These are phyloP conservation scores for Platycheirus albimanus DNA, from an alignment of 2,888 invertebrate species.

Conservation along the genomic window DNA sequence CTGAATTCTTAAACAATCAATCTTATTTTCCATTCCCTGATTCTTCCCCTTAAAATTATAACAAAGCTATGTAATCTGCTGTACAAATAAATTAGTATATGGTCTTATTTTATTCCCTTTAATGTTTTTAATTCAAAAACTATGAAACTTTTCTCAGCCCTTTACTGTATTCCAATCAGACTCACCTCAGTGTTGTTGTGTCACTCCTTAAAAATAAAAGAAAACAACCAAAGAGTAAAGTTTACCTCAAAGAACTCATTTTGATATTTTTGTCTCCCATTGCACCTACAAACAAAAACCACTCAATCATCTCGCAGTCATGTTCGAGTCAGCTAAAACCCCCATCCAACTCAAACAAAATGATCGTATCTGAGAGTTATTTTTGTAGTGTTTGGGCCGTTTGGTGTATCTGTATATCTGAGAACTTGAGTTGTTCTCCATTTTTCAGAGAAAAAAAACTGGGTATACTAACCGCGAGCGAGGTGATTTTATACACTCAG, in stretches of 20 bases:
- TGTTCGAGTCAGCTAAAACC: conserved; percentile 38
- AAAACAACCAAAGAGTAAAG: background rate
- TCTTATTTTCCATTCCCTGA: no score
- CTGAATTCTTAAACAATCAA: no score
- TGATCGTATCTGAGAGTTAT: conserved; percentile 37
- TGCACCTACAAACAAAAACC: background rate
- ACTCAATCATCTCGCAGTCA: conserved; percentile 36
- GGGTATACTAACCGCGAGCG: conserved; percentile 66
- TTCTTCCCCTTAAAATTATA: no score
- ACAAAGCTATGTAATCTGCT: no score
- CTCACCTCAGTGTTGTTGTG: background rate
- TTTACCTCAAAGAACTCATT: background rate
- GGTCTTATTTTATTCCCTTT: no score
- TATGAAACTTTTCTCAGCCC: background rate
- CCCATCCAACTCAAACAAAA: conserved; percentile 48
- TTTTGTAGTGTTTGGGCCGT: background rate
- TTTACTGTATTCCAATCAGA: conserved; percentile 16
- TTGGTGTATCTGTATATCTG: conserved; percentile 20
- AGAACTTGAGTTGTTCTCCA: conserved; percentile 55
- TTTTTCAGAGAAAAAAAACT: conserved; percentile 46
- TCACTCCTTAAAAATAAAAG: no score
- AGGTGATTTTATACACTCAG: conserved; percentile 69
- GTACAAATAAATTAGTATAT: no score
- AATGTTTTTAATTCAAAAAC: no score
- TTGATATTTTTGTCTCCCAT: no score